Evolutionary conservation across 2,797 vertebrate species (phyloP).

Genomic region (Phrynocephalus guinanensis): DNA sequence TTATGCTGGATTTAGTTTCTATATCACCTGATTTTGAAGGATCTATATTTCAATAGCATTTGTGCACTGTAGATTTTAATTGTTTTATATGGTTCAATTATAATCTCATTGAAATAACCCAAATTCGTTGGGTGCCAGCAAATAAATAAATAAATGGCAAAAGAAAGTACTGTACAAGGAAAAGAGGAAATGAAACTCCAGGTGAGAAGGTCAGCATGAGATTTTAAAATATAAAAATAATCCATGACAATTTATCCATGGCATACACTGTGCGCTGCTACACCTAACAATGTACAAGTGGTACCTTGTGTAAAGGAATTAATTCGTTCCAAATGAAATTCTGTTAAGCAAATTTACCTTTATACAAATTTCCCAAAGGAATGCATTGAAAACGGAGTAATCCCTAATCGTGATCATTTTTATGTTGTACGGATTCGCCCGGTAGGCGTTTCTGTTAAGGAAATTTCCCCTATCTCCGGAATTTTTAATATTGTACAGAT

Average conservation of each 20-base stretch:
- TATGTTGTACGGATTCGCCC: too few relatives aligned
- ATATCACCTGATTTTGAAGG: not conserved
- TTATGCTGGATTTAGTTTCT: not conserved
- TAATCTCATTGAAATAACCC: not conserved
- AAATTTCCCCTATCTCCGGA: too few relatives aligned
- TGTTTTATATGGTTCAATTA: not conserved
- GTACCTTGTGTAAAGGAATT: too few relatives aligned
- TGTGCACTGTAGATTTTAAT: not conserved
- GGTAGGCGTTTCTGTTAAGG: too few relatives aligned
- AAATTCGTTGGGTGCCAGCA: not conserved
- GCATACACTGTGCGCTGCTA: not conserved
- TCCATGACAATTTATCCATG: not conserved
- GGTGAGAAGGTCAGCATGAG: not conserved
- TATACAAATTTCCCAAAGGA: too few relatives aligned
- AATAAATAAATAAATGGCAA: not conserved
- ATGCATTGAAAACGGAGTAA: too few relatives aligned
- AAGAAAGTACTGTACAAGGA: not conserved
- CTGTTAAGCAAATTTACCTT: too few relatives aligned
- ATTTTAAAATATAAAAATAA: not conserved
- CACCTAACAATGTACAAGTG: not conserved
- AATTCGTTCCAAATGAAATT: too few relatives aligned
- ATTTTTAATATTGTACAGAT: too few relatives aligned
- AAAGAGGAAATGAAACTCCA: not conserved
- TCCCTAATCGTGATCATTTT: too few relatives aligned
- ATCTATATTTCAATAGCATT: not conserved